These are phyloP conservation scores for Odontomyia ornata DNA, from an alignment of 2,888 invertebrate species.

Conservation along the genomic window DNA sequence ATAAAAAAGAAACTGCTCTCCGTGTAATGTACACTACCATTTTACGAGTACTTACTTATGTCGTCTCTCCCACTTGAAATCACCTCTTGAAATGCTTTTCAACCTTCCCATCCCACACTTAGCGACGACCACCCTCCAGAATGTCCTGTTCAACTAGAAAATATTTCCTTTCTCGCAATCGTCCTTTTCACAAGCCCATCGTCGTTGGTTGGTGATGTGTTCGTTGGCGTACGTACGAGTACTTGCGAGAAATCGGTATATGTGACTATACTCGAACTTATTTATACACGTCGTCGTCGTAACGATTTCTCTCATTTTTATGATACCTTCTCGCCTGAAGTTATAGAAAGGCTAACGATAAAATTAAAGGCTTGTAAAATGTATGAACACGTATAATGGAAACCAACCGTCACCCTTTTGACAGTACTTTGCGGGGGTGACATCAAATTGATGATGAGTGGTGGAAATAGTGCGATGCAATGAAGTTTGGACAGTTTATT, in stretches of 20 bases:
- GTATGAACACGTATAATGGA: conserved; percentile 42
- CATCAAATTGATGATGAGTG: not conserved
- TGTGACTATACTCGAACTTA: not conserved
- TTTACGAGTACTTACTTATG: conserved; percentile 37
- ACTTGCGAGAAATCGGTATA: too few species aligned
- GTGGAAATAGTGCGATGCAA: not conserved
- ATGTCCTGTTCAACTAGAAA: not conserved
- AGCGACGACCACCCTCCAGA: too few species aligned
- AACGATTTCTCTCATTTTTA: conserved; percentile 31
- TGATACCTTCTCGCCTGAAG: conserved; percentile 38
- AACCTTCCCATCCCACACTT: not conserved
- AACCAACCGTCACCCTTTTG: conserved; percentile 17
- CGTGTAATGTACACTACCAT: conserved; percentile 39
- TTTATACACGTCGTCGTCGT: conserved; percentile 8
- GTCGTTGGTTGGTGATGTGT: too few species aligned
- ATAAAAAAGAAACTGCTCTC: conserved; percentile 38
- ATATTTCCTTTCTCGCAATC: not conserved
- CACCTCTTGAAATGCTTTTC: not conserved
- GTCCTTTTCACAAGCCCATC: not conserved
- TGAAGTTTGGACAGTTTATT: not conserved
- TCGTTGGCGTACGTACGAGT: too few species aligned
- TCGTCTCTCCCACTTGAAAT: conserved; percentile 16
- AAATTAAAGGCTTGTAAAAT: conserved; percentile 42
- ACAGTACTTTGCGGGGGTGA: not conserved
- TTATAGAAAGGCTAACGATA: conserved; percentile 42